Percentiles rank a stretch among this genome's conserved stretches.
phyloP scores from a whole-genome alignment of 2,113 vertebrate genomes.

The Lophotis ruficrista region DNA sequence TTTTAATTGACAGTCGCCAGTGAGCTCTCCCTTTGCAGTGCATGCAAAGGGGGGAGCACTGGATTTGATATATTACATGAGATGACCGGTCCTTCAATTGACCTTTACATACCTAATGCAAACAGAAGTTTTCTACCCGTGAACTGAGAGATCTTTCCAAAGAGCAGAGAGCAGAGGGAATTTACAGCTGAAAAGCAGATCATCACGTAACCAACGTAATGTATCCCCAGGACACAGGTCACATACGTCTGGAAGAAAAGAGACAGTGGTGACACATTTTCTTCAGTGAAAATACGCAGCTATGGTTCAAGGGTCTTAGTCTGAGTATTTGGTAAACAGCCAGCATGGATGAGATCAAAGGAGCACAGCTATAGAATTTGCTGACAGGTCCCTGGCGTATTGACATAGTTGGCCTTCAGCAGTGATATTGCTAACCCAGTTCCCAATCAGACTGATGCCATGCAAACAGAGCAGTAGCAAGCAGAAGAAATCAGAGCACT shows the following conservation, averaged over 20 bases:
- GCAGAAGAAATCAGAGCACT: background rate
- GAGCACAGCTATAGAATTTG: background rate
- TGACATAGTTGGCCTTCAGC: background rate
- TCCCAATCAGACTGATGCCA: background rate
- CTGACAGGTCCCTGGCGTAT: background rate
- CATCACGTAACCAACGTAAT: slow-evolving; percentile 87
- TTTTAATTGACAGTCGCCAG: background rate
- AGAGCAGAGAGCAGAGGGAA: slow-evolving; percentile 83
- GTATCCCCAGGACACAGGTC: slow-evolving; percentile 92
- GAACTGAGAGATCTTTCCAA: slow-evolving; percentile 83
- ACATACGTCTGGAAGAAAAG: slow-evolving; percentile 81
- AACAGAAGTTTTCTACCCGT: slow-evolving; percentile 83
- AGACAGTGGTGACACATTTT: background rate
- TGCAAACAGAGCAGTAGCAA: background rate
- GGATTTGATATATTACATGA: background rate
- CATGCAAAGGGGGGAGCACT: background rate
- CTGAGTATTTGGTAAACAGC: background rate
- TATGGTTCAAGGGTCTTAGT: background rate
- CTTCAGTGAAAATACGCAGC: background rate
- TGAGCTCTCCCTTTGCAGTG: background rate
- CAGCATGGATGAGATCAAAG: background rate
- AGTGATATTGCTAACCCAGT: background rate
- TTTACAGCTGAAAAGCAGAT: slow-evolving; percentile 90
- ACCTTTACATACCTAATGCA: slow-evolving; percentile 79
- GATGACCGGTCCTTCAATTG: background rate